Conservation (phyloP, 2,888 invertebrate genomes). For the Nesidiocoris tenuis region DNA sequence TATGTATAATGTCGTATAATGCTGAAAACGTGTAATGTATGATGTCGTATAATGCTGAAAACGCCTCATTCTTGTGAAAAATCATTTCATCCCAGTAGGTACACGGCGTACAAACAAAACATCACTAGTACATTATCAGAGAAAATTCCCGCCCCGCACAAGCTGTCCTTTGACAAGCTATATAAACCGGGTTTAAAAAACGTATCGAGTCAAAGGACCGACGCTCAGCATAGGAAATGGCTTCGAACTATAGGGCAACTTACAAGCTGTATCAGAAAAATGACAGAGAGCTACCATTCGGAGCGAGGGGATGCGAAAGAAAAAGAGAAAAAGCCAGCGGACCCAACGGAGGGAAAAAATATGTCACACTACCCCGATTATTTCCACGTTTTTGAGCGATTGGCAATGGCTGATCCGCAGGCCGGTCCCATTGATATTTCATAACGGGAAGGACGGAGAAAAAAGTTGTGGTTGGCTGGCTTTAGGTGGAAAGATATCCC, state of each 20-base stretch:
- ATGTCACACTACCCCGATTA: slow-evolving; percentile 13
- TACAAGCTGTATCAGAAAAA: neutral
- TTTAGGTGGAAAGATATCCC: neutral
- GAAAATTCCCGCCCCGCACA: no score
- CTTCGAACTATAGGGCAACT: neutral
- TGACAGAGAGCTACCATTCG: neutral
- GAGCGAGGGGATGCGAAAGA: neutral
- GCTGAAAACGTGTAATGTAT: no score
- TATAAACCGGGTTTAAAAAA: no score
- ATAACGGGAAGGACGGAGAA: neutral
- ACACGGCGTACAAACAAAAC: no score
- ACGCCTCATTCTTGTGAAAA: no score
- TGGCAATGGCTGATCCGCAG: neutral
- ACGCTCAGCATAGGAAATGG: neutral
- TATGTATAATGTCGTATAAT: no score
- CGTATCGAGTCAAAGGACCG: no score
- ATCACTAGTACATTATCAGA: no score
- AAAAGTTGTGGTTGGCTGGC: neutral
- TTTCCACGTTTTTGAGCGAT: slow-evolving; percentile 23
- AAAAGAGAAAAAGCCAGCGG: neutral
- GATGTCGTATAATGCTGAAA: no score
- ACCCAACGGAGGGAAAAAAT: neutral
- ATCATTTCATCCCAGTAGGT: no score
- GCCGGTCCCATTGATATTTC: neutral
- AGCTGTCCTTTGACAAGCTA: no score